Conservation (phyloP, 2,113 vertebrate genomes). For the Rhynchomys soricoides region DNA sequence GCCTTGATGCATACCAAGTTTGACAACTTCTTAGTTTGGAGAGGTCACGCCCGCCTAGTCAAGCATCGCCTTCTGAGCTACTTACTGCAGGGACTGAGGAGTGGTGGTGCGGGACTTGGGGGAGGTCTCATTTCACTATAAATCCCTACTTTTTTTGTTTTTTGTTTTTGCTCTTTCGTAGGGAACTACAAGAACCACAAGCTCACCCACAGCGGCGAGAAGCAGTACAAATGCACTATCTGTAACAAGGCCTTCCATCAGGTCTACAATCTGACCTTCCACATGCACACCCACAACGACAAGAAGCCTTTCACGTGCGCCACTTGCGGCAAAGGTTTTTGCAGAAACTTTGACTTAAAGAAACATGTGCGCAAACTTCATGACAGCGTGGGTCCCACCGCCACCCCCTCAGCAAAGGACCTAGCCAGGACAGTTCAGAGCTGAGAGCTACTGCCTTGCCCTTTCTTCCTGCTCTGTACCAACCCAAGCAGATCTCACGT, state of each 20-base stretch:
- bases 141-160: neutral
- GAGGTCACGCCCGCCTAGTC: slow-evolving; percentile 86
- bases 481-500: slow-evolving; percentile 63
- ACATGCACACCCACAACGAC: slow-evolving; percentile 97
- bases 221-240: slow-evolving; percentile 94
- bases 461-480: slow-evolving; percentile 4
- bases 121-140: neutral
- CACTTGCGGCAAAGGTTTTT: slow-evolving; percentile 94
- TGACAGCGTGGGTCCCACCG: slow-evolving; percentile 87
- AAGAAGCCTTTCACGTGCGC: slow-evolving; percentile 94
- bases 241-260: slow-evolving; percentile 96
- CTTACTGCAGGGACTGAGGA: neutral
- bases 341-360: slow-evolving; percentile 95
- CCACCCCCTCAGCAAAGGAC: slow-evolving; percentile 86
- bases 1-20: slow-evolving; percentile 92
- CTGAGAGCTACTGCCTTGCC: slow-evolving; percentile 82
- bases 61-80: slow-evolving; percentile 78
- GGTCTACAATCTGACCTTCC: slow-evolving; percentile 94
- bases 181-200: slow-evolving; percentile 94
- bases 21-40: slow-evolving; percentile 94
- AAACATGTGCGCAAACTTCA: slow-evolving; percentile 95
- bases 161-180: slow-evolving; percentile 70
- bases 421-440: slow-evolving; percentile 90
- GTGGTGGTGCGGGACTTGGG: neutral
- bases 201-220: slow-evolving; percentile 94